phyloP scores from a whole-genome alignment of 2,797 vertebrate species.

The Catostomus latipinnis region DNA sequence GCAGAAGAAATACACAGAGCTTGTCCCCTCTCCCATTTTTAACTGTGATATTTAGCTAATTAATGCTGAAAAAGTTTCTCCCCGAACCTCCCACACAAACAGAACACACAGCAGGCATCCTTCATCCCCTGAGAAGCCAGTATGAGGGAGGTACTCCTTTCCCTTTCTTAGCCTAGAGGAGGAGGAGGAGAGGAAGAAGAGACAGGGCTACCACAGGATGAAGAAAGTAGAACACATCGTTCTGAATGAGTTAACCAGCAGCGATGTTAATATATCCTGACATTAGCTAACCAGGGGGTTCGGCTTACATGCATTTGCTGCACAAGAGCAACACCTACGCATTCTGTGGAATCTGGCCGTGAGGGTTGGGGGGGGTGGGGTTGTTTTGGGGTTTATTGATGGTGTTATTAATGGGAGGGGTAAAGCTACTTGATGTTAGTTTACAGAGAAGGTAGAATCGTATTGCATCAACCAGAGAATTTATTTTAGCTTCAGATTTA shows the following conservation, averaged over 20 bases:
- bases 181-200: constrained; percentile 18
- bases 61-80: constrained; percentile 20
- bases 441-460: constrained; percentile 24
- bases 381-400: too few species aligned
- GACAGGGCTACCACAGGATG: not conserved
- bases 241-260: constrained; percentile 28
- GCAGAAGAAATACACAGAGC: not conserved
- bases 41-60: constrained; percentile 34
- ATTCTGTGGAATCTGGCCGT: not conserved
- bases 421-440: constrained; percentile 4
- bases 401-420: not conserved
- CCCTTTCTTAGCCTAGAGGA: constrained; percentile 22
- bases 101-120: constrained; percentile 13
- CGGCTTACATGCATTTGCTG: constrained; percentile 39
- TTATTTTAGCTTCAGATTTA: constrained; percentile 12
- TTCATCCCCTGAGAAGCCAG: constrained; percentile 28
- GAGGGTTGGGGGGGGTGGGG: not conserved
- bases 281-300: constrained; percentile 40
- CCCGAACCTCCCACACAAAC: constrained; percentile 8
- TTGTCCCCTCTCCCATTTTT: constrained; percentile 18
- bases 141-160: constrained; percentile 28
- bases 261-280: constrained; percentile 33
- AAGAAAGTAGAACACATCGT: constrained; percentile 4
- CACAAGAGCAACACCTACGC: constrained; percentile 43
- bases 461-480: constrained; percentile 21